Base-by-base conservation (phyloP, 1,140 invertebrate genomes). In the Zaprionus vittiger region DNA sequence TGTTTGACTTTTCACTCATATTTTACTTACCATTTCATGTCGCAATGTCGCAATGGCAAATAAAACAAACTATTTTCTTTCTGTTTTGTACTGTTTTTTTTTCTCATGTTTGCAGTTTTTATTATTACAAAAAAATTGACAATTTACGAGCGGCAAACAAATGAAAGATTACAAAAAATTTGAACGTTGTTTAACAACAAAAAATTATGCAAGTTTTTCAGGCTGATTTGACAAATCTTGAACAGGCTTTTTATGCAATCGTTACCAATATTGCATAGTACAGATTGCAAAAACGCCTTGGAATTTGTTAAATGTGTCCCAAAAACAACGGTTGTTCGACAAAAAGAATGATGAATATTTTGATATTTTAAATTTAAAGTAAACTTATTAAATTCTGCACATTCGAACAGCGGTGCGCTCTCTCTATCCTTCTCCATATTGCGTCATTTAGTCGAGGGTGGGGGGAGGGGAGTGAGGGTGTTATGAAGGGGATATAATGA, bases 391-490 rank as follows among this genome's bases (percentile, higher is more conserved):
- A 81, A 56, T 67, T 87, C 63, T 83, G 59, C 60, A 75, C 26
- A 83, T 78, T 68, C 74, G 68, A 79, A 78, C 56, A 77, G 80
- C 81, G 73, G 63, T 63, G 83, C 73, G 80, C 63, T 79, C 85
- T 92, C 83, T 92, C 83, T 92, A 92, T 92, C 91, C 91, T 92
- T 92, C 91, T 92, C 79, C 91, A 81, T 78, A 62, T 83, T 82
- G 86, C 78, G 61, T 75, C 73, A 81, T 82, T 83, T 63, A 67
- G 77, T 47, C 41, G 68, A 65, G 70, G 77, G 24, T 59, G 52
- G n/a, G n/a, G 41, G 57, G 47, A 34, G 55, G 57, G 22, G 12
- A 56, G 59, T 52, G 65, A 72, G 44, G 77, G 37, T 63, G 2
- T 15, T 31, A 61, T 67, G 73, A 62, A 49, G 24, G 49, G 68